These are phyloP conservation scores for Panopea generosa DNA, from an alignment of 2,888 invertebrate genomes.

Conservation along the genomic window DNA sequence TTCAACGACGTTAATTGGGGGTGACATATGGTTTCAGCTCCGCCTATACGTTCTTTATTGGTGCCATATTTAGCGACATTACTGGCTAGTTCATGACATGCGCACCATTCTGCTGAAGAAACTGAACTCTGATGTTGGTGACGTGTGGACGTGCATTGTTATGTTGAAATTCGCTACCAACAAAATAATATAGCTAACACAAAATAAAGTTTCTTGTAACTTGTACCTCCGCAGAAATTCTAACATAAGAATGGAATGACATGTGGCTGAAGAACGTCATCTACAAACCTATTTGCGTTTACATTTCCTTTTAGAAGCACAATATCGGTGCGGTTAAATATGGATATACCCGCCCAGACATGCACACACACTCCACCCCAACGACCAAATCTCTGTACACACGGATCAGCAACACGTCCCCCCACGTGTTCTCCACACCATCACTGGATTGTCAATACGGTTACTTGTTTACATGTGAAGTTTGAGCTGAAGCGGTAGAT, in stretches of 20 bases:
- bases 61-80: slow-evolving; percentile 17
- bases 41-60: slow-evolving; percentile 4
- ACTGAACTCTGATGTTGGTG: not conserved
- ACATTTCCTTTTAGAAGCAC: slow-evolving; percentile 20
- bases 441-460: too few species aligned
- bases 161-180: slow-evolving; percentile 1
- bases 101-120: not conserved
- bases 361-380: not conserved
- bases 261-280: slow-evolving; percentile 10
- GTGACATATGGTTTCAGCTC: too few species aligned
- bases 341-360: slow-evolving; percentile 2
- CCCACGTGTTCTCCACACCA: too few species aligned
- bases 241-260: slow-evolving; percentile 14
- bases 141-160: not conserved
- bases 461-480: too few species aligned
- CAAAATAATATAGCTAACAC: too few species aligned
- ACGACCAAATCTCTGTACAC: not conserved
- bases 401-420: not conserved
- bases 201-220: too few species aligned
- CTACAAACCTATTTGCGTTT: slow-evolving; percentile 7
- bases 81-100: not conserved
- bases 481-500: too few species aligned
- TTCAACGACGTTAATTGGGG: too few species aligned
- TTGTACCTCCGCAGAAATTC: not conserved
- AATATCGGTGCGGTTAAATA: slow-evolving; percentile 13